These are phyloP conservation scores for Athene cunicularia DNA, from an alignment of 2,113 vertebrate species.

Conservation along the genomic window DNA sequence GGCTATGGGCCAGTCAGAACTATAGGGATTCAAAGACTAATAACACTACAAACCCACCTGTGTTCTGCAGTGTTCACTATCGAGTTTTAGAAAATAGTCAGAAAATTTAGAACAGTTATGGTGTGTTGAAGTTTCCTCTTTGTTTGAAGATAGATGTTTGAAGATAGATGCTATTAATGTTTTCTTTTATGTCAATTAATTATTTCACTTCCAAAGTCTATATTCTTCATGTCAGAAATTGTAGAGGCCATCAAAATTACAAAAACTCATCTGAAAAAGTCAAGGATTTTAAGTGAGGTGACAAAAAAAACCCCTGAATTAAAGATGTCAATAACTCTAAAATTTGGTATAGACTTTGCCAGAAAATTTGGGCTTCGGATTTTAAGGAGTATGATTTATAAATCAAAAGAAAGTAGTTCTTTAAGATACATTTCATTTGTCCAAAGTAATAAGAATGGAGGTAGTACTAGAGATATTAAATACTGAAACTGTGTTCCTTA, in stretches of 20 bases:
- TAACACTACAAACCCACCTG: neutral
- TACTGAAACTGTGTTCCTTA: neutral
- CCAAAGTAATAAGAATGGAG: neutral
- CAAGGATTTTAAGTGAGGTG: neutral
- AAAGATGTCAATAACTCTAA: neutral
- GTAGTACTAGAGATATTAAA: neutral
- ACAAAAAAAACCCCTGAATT: neutral
- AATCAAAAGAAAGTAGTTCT: neutral
- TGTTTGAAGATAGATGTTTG: neutral
- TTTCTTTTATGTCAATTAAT: neutral
- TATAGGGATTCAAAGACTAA: conserved; percentile 29
- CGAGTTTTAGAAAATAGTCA: conserved; percentile 7
- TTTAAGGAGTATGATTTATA: neutral
- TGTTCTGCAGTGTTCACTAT: neutral
- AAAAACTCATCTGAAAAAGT: neutral
- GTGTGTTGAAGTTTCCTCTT: neutral
- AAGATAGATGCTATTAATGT: neutral
- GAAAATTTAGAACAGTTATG: neutral
- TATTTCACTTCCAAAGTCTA: neutral
- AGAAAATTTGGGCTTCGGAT: neutral
- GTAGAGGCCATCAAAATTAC: neutral
- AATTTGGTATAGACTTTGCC: neutral
- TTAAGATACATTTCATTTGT: neutral
- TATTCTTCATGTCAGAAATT: neutral
- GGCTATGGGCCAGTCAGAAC: conserved; percentile 20